A percentile compares a stretch with the other conserved stretches of the same genome.
phyloP scores from a whole-genome alignment of 1,140 invertebrate genomes.

The Drosophila quadrilineata region DNA sequence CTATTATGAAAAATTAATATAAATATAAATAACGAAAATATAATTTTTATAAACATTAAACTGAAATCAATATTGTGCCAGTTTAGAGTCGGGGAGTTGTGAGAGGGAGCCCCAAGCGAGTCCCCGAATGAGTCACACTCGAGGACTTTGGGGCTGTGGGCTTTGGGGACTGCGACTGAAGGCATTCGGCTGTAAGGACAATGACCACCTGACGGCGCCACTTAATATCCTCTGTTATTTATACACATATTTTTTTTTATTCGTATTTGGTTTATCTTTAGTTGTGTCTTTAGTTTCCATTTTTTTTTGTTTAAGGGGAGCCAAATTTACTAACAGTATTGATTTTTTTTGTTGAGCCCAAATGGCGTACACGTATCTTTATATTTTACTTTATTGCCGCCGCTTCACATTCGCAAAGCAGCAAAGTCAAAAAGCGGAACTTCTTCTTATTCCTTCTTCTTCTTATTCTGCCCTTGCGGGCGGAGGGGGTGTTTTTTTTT shows the following conservation, averaged over 20 bases:
- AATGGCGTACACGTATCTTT: slow-evolving; percentile 20
- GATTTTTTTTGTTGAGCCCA: slow-evolving; percentile 51
- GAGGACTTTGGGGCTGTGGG: not conserved
- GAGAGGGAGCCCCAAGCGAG: slow-evolving; percentile 1
- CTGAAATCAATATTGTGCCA: slow-evolving; percentile 62
- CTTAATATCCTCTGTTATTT: slow-evolving; percentile 15
- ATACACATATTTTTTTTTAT: not conserved
- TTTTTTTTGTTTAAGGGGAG: too few species aligned
- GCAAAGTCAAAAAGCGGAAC: slow-evolving; percentile 21
- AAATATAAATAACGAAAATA: slow-evolving; percentile 13
- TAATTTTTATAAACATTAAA: slow-evolving; percentile 12
- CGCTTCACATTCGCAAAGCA: slow-evolving; percentile 49
- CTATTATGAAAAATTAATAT: not conserved
- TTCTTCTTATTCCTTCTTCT: slow-evolving; percentile 16
- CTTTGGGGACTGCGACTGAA: not conserved
- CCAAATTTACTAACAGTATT: slow-evolving; percentile 60
- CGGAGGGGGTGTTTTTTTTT: too few species aligned
- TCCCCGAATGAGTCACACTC: slow-evolving; percentile 56
- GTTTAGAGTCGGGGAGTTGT: slow-evolving; percentile 26
- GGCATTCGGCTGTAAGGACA: slow-evolving; percentile 39
- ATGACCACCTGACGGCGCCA: slow-evolving; percentile 66
- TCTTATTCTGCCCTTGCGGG: slow-evolving; percentile 9
- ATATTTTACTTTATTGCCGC: slow-evolving; percentile 60
- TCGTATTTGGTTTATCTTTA: too few species aligned
- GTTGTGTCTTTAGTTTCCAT: slow-evolving; percentile 6